Percentiles rank a stretch among this genome's conserved stretches.
phyloP scores from a whole-genome alignment of 2,797 vertebrate species.

The Sebastes iracundus region DNA sequence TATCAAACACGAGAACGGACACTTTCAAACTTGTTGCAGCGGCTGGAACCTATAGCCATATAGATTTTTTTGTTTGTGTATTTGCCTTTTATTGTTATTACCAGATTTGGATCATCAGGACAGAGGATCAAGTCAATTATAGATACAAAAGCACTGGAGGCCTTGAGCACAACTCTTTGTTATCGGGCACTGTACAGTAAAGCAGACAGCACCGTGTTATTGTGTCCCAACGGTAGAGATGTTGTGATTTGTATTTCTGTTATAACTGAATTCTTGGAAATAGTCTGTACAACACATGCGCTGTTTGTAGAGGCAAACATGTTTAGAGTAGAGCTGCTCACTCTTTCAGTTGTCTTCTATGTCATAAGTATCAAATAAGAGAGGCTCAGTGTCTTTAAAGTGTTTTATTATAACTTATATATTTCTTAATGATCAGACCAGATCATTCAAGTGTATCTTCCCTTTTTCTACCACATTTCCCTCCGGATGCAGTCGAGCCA shows the following conservation, averaged over 20 bases:
- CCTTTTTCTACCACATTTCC: background rate
- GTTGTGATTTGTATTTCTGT: slow-evolving; percentile 18
- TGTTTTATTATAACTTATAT: background rate
- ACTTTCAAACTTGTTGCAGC: background rate
- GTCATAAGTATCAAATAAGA: no score
- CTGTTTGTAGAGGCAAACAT: background rate
- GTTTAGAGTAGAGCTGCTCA: background rate
- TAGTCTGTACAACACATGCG: background rate
- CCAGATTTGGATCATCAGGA: background rate
- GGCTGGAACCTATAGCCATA: background rate
- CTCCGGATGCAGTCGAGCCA: background rate
- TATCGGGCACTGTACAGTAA: slow-evolving; percentile 8
- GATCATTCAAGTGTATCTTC: background rate
- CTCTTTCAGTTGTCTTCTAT: background rate
- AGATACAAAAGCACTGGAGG: background rate
- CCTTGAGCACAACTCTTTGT: slow-evolving; percentile 4
- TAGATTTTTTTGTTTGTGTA: background rate
- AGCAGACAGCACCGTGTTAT: slow-evolving; percentile 5
- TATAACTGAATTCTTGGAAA: slow-evolving; percentile 18
- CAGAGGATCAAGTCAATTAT: slow-evolving; percentile 1
- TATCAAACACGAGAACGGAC: background rate
- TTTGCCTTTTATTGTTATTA: background rate
- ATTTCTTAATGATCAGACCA: background rate
- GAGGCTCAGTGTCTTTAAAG: no score
- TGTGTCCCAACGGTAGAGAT: background rate